Evolutionary conservation across 2,888 invertebrate genomes (phyloP), one percentile per base, ranked within the genome.

Genomic region (Phengaris arion): DNA sequence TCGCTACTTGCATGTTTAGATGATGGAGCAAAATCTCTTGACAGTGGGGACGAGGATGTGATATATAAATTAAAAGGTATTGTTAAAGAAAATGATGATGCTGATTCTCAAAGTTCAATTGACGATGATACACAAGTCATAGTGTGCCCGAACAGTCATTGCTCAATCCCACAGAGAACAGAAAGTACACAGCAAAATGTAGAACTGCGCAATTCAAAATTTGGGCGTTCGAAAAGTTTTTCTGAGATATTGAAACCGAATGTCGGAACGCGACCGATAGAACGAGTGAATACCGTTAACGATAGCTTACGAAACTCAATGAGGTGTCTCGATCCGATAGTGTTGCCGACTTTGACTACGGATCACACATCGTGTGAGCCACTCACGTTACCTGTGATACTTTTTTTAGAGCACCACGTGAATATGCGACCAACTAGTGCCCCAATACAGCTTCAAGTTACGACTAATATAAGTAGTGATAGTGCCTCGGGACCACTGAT

Each of bases 1-100:
- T 94, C 94, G 75, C 82, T 94, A 77, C 83, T 93, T 74, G 91
- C 90, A 75, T 90, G 91, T 79, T 88, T 93, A 73, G 92, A 93
- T 79, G 90, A 92, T 80, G 85, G 85, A 78, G 82, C 87, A 54
- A 88, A 88, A 79, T 84, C 81, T 59, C 86, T 88, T 77, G 90
- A 91, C 77, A 92, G 92, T 79, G 92, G 92, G 77, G 93, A 93
- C 79, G 91, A 91, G 46, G 94, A 94, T 86, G 89, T 92, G 80
- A 90, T 92, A 79, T 92, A 91, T 86, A 91, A 93, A 82, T 86
- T 91, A 78, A 91, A 91, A 79, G 89, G 90, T 77, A 87, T 92
- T 76, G 86, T 83, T 10, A 72, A 54, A 54, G 88, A 87, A 75
- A 80, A 83, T 76, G 87, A 84, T 57, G 84, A 83, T 15, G 82